Conservation (phyloP, 2,888 invertebrate genomes). For the Cenopis cana region DNA sequence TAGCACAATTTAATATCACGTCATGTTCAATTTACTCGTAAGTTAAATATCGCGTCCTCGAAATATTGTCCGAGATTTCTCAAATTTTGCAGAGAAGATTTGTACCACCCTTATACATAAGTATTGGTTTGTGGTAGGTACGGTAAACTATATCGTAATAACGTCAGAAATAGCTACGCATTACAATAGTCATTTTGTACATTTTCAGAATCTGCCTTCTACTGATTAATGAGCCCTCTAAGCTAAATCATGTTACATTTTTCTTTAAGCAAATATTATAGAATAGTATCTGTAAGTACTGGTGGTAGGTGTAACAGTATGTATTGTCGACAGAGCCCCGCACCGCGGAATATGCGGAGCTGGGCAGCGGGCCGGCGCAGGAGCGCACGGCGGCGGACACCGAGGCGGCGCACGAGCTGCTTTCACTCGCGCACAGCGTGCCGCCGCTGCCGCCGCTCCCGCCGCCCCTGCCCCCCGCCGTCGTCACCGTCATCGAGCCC, state of each 20-base stretch:
- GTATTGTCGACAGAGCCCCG: slow-evolving; percentile 51
- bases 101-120: no score
- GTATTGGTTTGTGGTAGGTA: no score
- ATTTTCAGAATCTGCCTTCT: background rate
- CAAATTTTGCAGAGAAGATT: no score
- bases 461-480: slow-evolving; percentile 87
- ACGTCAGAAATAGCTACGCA: background rate
- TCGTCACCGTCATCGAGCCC: slow-evolving; percentile 60
- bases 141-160: background rate
- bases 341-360: slow-evolving; percentile 71
- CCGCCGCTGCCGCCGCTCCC: slow-evolving; percentile 90
- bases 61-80: no score
- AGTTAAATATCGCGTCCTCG: no score
- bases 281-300: background rate
- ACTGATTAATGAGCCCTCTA: no score
- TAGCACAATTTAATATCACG: no score
- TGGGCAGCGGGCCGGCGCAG: slow-evolving; percentile 72
- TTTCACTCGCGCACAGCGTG: slow-evolving; percentile 90
- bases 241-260: no score
- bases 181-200: background rate
- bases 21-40: no score
- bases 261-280: no score
- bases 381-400: slow-evolving; percentile 92
- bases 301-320: background rate
- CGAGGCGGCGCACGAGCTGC: slow-evolving; percentile 93